Evolutionary conservation across 2,888 invertebrate species (phyloP), one percentile per base, ranked within the genome.

Genomic region (Cataglyphis altisquamis): DNA sequence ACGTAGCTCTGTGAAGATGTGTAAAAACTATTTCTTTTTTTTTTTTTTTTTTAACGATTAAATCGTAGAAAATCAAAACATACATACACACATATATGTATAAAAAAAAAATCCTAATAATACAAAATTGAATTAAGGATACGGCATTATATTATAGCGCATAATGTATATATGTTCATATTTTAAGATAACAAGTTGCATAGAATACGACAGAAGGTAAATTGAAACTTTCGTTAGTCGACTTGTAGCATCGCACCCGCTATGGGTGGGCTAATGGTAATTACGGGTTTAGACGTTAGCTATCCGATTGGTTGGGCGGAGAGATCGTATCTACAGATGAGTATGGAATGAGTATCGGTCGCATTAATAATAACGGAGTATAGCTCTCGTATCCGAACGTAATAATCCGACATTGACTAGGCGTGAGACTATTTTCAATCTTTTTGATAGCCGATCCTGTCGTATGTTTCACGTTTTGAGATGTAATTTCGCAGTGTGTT

Each of bases 231-330:
- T 89, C 86, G 83, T 88, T 88, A 88, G 86, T 84, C 81, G 78
- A 62, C 63, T 74, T 15, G 66, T 83, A 82, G 84, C 84, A 90
- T 88, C 88, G 90, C 90, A 89, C 90, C 90, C 92, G 90, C 89
- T 90, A 92, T 94, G 94, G 94, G 94, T 94, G 94, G 94, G 94
- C 93, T 92, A 91, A 91, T 90, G 86, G 87, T 94, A 93, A 94
- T 94, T 93, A 93, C 89, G 86, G 93, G 94, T 93, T 92, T 91
- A 89, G 88, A 88, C 86, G 87, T 88, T 52, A 75, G 90, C 91
- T 89, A 92, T 94, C 89, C 93, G 92, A 94, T 93, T 94, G 93
- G 90, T 92, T 94, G 93, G 94, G 94, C 93, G 94, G 92, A 87
- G 89, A 92, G 92, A 93, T 93, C 86, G 86, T 92, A 93, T 93